A percentile compares a stretch with the other conserved stretches of the same genome.
Conservation (phyloP, 2,888 invertebrate species). For the Phania funesta region DNA sequence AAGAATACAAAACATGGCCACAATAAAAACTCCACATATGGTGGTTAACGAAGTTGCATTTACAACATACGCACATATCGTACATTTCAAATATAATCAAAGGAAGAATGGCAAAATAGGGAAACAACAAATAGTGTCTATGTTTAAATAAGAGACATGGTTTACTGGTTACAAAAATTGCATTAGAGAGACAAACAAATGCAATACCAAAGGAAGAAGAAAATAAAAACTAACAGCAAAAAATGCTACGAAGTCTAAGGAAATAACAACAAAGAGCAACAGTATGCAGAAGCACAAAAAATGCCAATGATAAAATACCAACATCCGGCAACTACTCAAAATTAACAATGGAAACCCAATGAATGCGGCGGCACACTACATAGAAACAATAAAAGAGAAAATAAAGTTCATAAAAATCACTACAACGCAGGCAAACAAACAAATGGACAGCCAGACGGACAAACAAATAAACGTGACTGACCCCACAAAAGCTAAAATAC, state of each 20-base stretch:
- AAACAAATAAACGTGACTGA: constrained; percentile 63
- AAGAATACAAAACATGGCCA: constrained; percentile 56
- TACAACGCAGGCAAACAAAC: constrained; percentile 36
- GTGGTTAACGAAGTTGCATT: constrained; percentile 36
- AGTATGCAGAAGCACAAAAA: constrained; percentile 53
- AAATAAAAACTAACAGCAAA: constrained; percentile 46
- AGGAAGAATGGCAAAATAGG: constrained; percentile 1
- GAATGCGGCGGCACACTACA: constrained; percentile 56
- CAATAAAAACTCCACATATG: constrained; percentile 44
- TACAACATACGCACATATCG: constrained; percentile 3
- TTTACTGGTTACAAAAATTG: constrained; percentile 58
- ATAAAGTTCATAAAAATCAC: constrained; percentile 60
- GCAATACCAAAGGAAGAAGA: constrained; percentile 37
- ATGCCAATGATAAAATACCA: constrained; percentile 67
- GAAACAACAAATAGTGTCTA: constrained; percentile 40
- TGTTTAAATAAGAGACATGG: constrained; percentile 42
- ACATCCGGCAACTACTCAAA: constrained; percentile 71
- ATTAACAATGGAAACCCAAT: constrained; percentile 70
- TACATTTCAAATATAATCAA: no score
- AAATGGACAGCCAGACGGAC: neutral
- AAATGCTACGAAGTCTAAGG: constrained; percentile 10
- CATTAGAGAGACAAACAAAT: constrained; percentile 69
- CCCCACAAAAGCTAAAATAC: constrained; percentile 69
- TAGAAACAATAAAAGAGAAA: constrained; percentile 47
- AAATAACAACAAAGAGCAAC: constrained; percentile 27